Evolutionary conservation across 1,140 invertebrate genomes (phyloP).

Genomic region (Cotesia vestalis): DNA sequence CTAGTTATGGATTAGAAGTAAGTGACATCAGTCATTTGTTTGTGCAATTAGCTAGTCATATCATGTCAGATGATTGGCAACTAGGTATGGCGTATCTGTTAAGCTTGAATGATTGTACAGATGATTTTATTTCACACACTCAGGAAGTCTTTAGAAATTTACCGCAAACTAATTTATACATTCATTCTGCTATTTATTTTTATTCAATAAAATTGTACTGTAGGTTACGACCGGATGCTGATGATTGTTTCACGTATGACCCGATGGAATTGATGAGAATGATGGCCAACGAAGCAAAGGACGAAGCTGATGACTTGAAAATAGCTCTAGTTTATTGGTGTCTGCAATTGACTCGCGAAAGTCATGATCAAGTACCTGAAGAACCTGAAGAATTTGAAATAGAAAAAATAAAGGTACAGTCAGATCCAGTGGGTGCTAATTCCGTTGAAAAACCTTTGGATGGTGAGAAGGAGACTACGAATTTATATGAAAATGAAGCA

Average conservation of each 20-base stretch:
- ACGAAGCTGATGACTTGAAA: conserved; percentile 40
- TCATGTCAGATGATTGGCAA: conserved; percentile 58
- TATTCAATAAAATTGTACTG: conserved; percentile 55
- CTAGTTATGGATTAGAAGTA: conserved; percentile 55
- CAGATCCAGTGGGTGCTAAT: conserved; percentile 13
- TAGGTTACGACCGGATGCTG: conserved; percentile 40
- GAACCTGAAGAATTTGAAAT: background rate
- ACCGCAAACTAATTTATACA: conserved; percentile 48
- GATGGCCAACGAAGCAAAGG: conserved; percentile 23
- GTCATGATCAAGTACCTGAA: conserved; percentile 6
- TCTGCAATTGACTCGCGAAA: conserved; percentile 31
- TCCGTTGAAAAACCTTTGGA: background rate
- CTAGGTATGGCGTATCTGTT: conserved; percentile 60
- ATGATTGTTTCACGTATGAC: conserved; percentile 49
- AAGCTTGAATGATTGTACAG: conserved; percentile 47
- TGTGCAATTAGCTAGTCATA: conserved; percentile 55
- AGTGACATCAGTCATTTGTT: conserved; percentile 59
- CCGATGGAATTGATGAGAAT: conserved; percentile 41
- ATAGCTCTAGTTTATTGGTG: conserved; percentile 44
- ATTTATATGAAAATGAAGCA: conserved; percentile 26
- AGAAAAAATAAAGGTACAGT: background rate
- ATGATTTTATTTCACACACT: conserved; percentile 41
- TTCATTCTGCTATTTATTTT: conserved; percentile 57
- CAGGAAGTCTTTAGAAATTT: conserved; percentile 52
- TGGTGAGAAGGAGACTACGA: background rate